Evolutionary conservation across 2,113 vertebrate genomes (phyloP).

Genomic region (Cricetomys ansorgei): DNA sequence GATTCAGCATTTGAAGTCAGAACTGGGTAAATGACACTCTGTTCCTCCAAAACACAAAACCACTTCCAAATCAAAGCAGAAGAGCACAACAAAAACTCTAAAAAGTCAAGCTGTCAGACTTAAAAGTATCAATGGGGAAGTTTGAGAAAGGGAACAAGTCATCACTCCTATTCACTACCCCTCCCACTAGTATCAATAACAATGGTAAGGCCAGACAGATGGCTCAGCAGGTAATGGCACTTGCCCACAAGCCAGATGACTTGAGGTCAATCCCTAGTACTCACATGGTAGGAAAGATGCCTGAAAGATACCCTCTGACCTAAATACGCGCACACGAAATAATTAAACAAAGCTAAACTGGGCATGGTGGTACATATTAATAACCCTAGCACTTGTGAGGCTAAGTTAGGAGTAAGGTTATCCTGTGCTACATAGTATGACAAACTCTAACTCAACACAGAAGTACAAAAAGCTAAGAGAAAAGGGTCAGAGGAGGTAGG

Average conservation of each 20-base stretch:
- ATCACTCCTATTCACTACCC: background rate
- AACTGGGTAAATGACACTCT: background rate
- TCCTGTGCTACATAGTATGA: background rate
- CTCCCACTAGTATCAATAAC: background rate
- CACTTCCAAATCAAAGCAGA: background rate
- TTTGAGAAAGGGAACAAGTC: background rate
- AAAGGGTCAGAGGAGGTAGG: background rate
- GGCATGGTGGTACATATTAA: background rate
- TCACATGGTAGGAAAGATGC: background rate
- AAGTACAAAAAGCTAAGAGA: background rate
- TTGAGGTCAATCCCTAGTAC: background rate
- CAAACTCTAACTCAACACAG: background rate
- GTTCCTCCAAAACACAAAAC: background rate
- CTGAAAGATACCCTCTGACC: background rate
- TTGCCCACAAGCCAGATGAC: background rate
- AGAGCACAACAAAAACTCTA: background rate
- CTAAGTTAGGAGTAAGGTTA: background rate
- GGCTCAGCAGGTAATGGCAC: background rate
- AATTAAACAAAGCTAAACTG: background rate
- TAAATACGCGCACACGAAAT: background rate
- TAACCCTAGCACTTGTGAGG: background rate
- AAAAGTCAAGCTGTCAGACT: background rate
- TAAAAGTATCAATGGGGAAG: background rate
- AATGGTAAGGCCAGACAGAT: background rate
- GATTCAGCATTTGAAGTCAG: background rate